phyloP scores from a whole-genome alignment of 2,797 vertebrate genomes.

The Spondyliosoma cantharus region DNA sequence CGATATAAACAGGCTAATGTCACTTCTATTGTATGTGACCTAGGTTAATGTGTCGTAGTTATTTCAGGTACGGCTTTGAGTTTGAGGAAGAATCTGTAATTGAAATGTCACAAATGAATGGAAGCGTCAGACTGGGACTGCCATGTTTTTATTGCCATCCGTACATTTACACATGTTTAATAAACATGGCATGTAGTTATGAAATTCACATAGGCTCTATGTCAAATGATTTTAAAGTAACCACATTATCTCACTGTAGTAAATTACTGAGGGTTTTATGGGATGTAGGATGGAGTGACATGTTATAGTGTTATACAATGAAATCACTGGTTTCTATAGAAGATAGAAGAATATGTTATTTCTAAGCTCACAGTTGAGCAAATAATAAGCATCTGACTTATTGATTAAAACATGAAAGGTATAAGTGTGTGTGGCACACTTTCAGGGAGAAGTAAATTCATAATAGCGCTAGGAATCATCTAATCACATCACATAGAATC shows the following conservation, averaged over 20 bases:
- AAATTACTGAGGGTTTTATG: not conserved
- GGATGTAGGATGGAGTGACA: not conserved
- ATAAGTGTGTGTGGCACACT: not conserved
- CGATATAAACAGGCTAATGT: accelerated
- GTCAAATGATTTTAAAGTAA: not conserved
- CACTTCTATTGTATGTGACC: not conserved
- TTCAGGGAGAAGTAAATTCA: not conserved
- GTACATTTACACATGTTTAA: not conserved
- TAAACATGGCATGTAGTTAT: not conserved
- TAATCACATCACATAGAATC: not conserved
- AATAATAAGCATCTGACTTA: not conserved
- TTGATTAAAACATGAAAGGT: not conserved
- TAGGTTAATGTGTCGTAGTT: not conserved
- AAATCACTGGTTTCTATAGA: not conserved
- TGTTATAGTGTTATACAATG: not conserved
- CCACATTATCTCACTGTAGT: not conserved
- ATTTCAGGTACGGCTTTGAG: not conserved
- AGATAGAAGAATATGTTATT: too few relatives aligned
- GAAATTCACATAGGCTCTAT: not conserved
- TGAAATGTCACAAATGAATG: not conserved
- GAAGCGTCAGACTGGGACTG: not conserved
- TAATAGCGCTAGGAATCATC: not conserved
- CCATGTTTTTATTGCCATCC: not conserved
- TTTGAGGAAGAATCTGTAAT: not conserved
- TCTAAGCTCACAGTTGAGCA: too few relatives aligned